Evolutionary conservation across 1,140 invertebrate species (phyloP), one percentile per base, ranked within the genome.

Genomic region (Atta cephalotes): DNA sequence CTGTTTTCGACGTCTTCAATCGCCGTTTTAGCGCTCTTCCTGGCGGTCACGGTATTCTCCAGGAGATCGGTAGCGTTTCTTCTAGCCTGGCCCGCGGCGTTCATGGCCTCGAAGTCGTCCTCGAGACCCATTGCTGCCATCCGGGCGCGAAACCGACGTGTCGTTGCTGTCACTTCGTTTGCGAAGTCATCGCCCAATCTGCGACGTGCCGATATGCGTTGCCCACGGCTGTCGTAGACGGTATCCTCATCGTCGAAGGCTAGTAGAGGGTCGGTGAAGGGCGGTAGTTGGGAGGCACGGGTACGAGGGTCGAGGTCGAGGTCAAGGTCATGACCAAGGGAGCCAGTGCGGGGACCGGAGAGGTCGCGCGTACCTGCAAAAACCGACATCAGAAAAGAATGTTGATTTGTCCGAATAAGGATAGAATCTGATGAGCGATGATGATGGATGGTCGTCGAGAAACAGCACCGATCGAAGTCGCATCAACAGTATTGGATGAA

Each of bases 341-440:
- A 87, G 81, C 90, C 90, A 53, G 92, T 90, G 62, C 93, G 93
- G 82, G 93, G 90, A 86, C 93, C 94, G 70, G 93, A 92, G 53
- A 94, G 93, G 87, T 95, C 94, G 80, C 94, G 94, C 87, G 92
- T 93, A 81, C 94, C 95, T 95, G 94, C 65, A 95, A 95, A 93
- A 92, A 88, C 85, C 87, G 79, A 87, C 31, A 87, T 90, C 87
- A 71, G 74, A 91, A 86, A 90, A 86, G 35, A 62, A 25, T 18
- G 68, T 82, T 82, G 80, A 84, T 60, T 84, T 84, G n/a, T 76
- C 70, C 56, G 18, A 74, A 18, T 35, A 10, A 65, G 31, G 62
- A 53, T 14, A 31, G 21, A n/a, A 18, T 28, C 49, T 60, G 39
- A 49, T 56, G 25, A n/a, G 51, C 18, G 63, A 39, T 70, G 65